phyloP scores from a whole-genome alignment of 2,888 invertebrate genomes.

The Drosophila antonietae region DNA sequence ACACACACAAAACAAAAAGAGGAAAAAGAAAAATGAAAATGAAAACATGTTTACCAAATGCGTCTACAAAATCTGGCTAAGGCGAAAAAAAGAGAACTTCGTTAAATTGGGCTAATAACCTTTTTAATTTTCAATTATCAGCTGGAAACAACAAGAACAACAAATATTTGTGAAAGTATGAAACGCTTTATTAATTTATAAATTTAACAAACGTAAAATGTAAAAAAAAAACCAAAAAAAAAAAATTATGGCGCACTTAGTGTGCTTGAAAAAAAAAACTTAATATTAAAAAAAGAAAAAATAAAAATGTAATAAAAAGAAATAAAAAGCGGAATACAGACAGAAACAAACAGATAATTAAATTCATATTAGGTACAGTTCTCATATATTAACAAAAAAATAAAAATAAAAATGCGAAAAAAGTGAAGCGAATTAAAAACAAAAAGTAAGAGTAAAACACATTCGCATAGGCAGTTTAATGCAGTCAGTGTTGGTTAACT shows the following conservation, averaged over 20 bases:
- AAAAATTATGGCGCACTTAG: slow-evolving; percentile 68
- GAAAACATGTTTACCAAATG: slow-evolving; percentile 25
- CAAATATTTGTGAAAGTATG: slow-evolving; percentile 64
- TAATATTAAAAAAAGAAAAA: slow-evolving; percentile 15
- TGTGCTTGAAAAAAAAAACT: slow-evolving; percentile 68
- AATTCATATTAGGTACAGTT: slow-evolving; percentile 18
- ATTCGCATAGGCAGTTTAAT: slow-evolving; percentile 8
- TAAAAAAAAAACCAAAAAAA: slow-evolving; percentile 37
- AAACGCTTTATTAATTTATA: slow-evolving; percentile 79
- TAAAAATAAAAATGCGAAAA: not conserved
- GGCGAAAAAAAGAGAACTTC: slow-evolving; percentile 27
- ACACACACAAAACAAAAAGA: slow-evolving; percentile 20
- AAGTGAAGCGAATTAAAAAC: slow-evolving; percentile 3
- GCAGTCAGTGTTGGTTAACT: slow-evolving; percentile 34
- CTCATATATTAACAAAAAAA: slow-evolving; percentile 13
- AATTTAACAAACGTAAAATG: slow-evolving; percentile 52
- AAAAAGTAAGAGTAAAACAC: not conserved
- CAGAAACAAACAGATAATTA: slow-evolving; percentile 30
- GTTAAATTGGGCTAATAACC: slow-evolving; percentile 44
- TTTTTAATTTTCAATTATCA: slow-evolving; percentile 39
- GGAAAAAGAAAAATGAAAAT: slow-evolving; percentile 11
- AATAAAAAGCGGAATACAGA: slow-evolving; percentile 27
- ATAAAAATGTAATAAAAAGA: slow-evolving; percentile 23
- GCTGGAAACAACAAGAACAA: slow-evolving; percentile 26
- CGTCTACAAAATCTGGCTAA: slow-evolving; percentile 12